Evolutionary conservation across 2,113 vertebrate genomes (phyloP), one percentile per base, ranked within the genome.

Genomic region (Ameiurus melas): DNA sequence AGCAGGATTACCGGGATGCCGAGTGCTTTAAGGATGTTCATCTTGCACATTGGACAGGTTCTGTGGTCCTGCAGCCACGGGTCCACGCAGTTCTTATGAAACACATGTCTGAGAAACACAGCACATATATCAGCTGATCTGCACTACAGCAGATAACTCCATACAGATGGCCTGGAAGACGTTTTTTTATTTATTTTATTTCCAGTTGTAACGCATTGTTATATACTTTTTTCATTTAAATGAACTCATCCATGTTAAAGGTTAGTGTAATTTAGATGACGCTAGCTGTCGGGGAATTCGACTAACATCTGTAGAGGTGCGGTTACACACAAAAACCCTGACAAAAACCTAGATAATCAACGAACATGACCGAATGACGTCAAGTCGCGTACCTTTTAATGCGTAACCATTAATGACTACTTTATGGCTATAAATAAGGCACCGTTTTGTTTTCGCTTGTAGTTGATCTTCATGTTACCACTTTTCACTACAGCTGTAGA

Each of bases 11-110:
- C 98, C 92, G 96, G 96, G 92, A 99, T 97, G 90, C 98, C 98
- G 87, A 99, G 94, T 71, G 98, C 98, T 96, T 99, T 99, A 55
- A 99, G 96, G 93, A 99, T 99, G 94, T 99, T 99, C 97, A 99
- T 98, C 96, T 99, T 99, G 94, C 98, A 99, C 98, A 99, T 99
- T 73, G 98, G 98, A 88, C 98, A 99, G 17, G 98, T 99, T 33
- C 97, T 96, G 93, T 99, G 98, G 92, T 99, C 98, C 92, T 97
- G 97, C 20, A 99, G 96, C 98, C 98, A 99, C 0, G 98, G 98
- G 93, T 99, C 98, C 84, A 99, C 98, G 83, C 98, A 99, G 94
- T 97, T 97, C 93, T 99, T 99, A 95, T 99, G 98, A 95, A 99
- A 99, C 87, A 99, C 95, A 91, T 99, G 98, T 93, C 98, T 99